Conservation (phyloP, 2,113 vertebrate genomes). For the Corydoras sp. region DNA sequence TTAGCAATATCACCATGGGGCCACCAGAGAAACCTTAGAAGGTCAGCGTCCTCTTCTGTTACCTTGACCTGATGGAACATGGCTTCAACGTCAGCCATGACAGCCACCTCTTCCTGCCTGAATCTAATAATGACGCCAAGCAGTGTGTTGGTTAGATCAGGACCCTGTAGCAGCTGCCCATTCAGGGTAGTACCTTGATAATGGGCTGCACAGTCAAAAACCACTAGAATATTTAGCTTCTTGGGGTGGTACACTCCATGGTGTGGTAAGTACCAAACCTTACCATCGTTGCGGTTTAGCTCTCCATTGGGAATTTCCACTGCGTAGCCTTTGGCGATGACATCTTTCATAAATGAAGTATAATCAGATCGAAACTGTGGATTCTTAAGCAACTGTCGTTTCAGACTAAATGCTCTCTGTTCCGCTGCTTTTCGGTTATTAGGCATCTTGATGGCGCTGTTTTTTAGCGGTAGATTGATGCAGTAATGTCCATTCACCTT, state of each 20-base stretch:
- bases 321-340: neutral
- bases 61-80: too few species aligned
- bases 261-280: conserved; percentile 2
- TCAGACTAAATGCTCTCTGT: too few species aligned
- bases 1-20: neutral
- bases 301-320: neutral
- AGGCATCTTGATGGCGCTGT: neutral
- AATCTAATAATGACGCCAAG: neutral
- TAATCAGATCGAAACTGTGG: conserved; percentile 2
- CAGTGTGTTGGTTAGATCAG: neutral
- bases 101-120: neutral
- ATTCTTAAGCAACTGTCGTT: neutral
- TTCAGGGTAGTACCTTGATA: conserved; percentile 7
- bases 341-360: neutral
- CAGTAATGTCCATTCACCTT: neutral
- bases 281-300: neutral
- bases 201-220: neutral
- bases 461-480: neutral
- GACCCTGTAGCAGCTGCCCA: neutral
- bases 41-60: too few species aligned
- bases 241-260: conserved; percentile 1
- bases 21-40: conserved; percentile 5
- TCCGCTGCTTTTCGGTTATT: neutral
- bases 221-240: neutral
- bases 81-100: neutral